Base-by-base conservation (phyloP, 2,797 vertebrate genomes). In the Chelmon rostratus region DNA sequence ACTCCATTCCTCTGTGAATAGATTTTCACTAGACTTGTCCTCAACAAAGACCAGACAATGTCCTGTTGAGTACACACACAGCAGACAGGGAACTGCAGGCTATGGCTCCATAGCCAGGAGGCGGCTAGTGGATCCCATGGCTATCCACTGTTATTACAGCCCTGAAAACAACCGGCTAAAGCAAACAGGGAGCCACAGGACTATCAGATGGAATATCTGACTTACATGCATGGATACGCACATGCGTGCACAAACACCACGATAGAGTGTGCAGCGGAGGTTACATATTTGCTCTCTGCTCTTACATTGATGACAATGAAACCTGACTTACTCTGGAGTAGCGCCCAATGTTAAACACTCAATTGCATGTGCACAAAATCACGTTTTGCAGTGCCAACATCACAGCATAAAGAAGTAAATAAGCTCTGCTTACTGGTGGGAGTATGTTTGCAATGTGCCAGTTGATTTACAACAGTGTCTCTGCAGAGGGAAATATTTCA, bases 1-100 rank as follows among this genome's bases (percentile, higher is more conserved):
- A 59, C 78, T 61, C 76, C 56, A 61, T 87, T 77, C 78, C 78
- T 73, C 84, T 78, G 76, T 92, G 85, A 91, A 93, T 88, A 83
- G 84, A 79, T 86, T 91, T 91, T 92, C 91, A 90, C 85, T 86
- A 88, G 92, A 92, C 83, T 89, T 87, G 83, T 83, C 84, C 64
- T 86, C 79, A 73, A 92, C 90, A 93, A 92, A 90, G 83, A 56
- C 73, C 69, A 68, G 64, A 81, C 72, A 62, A 63, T 71, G 82
- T 86, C 84, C 78, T n/a, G 64, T 70, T 84, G 79, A 84, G 83
- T 81, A 78, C 74, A 79, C 76, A 78, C 69, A 71, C 44, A 75
- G 80, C 78, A 85, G 88, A 92, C 71, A 37, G 74, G 46, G 76
- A 87, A 78, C 78, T 84, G 82, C 77, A 79, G 84, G 79, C 86